Percentiles rank a stretch among this genome's conserved stretches.
phyloP scores from a whole-genome alignment of 2,888 invertebrate genomes.

The Gasteruption jaculator region DNA sequence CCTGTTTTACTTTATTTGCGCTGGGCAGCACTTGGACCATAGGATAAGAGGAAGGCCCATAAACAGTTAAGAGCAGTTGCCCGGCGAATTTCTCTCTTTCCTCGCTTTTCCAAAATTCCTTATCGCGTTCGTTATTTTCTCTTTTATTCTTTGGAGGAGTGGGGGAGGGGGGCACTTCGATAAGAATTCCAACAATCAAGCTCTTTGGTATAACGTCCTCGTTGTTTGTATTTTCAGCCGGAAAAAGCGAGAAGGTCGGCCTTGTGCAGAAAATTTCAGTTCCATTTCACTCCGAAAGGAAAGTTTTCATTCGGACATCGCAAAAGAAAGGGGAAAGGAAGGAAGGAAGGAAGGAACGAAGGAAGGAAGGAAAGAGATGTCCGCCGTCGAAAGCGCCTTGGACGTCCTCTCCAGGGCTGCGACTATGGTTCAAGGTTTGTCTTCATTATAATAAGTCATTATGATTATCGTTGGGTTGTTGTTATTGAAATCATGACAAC shows the following conservation, averaged over 20 bases:
- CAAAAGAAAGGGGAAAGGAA: slow-evolving; percentile 5
- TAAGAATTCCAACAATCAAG: no score
- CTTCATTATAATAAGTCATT: slow-evolving; percentile 4
- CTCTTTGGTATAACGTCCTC: no score
- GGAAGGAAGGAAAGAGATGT: slow-evolving; percentile 53
- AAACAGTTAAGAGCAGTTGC: slow-evolving; percentile 34
- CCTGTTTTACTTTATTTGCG: slow-evolving; percentile 48
- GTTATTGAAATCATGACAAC: no score
- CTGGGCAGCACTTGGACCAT: slow-evolving; percentile 27
- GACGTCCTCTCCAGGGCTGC: slow-evolving; percentile 85
- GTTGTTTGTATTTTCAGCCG: no score
- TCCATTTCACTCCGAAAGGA: no score
- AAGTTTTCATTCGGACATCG: slow-evolving; percentile 8
- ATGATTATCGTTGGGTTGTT: no score
- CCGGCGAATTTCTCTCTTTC: no score
- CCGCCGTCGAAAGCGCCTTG: slow-evolving; percentile 76
- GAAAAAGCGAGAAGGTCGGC: slow-evolving; percentile 6
- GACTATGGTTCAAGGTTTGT: slow-evolving; percentile 74
- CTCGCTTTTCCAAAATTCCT: no score
- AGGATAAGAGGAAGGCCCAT: slow-evolving; percentile 32
- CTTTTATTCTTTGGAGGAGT: no score
- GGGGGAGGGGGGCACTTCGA: no score
- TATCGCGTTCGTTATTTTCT: no score
- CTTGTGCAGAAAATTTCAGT: no score
- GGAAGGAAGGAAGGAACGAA: neutral